Evolutionary conservation across 2,113 vertebrate species (phyloP).

Genomic region (Eolophus roseicapilla): DNA sequence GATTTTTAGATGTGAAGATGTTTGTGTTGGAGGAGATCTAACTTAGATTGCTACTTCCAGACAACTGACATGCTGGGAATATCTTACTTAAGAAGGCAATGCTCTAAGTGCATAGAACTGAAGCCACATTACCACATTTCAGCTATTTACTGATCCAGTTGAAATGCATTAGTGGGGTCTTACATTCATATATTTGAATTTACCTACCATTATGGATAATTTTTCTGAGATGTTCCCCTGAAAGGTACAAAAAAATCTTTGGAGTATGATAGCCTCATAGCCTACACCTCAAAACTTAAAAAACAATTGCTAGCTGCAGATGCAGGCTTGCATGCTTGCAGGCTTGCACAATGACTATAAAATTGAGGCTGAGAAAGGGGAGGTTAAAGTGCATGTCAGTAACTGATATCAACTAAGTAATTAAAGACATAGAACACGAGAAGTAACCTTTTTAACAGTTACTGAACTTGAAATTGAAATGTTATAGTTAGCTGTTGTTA

Average conservation of each 20-base stretch:
- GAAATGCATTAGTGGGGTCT: not conserved
- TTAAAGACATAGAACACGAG: not conserved
- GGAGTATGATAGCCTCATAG: not conserved
- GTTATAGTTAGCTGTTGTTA: not conserved
- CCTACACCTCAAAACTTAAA: not conserved
- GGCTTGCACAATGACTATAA: not conserved
- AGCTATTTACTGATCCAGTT: not conserved
- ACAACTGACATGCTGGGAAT: not conserved
- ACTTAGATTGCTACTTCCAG: not conserved
- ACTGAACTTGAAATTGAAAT: not conserved
- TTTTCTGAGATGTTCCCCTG: not conserved
- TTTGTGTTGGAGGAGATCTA: not conserved
- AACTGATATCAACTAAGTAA: not conserved
- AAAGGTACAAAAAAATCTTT: not conserved
- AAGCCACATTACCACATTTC: not conserved
- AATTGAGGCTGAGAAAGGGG: not conserved
- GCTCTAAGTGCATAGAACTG: not conserved
- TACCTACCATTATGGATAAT: not conserved
- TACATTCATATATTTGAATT: not conserved
- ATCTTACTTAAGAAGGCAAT: not conserved
- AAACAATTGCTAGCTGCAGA: not conserved
- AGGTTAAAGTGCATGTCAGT: not conserved
- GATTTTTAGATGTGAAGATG: constrained; percentile 24
- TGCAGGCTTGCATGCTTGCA: not conserved
- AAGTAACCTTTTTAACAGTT: not conserved